Conservation (phyloP, 1,140 invertebrate species). For the Acyrthosiphon pisum region DNA sequence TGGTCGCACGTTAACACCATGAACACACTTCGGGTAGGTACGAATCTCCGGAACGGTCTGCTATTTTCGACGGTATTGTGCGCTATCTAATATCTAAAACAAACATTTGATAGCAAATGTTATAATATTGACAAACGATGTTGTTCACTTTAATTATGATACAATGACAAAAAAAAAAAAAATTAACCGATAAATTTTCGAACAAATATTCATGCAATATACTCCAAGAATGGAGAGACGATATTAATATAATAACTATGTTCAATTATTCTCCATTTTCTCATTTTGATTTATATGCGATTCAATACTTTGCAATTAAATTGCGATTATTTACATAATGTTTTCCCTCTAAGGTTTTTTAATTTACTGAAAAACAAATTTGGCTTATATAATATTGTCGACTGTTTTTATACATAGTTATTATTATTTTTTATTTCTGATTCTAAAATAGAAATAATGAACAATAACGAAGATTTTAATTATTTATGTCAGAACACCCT, state of each 20-base stretch:
- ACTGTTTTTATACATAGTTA: background rate
- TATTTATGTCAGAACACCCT: background rate
- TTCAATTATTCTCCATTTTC: background rate
- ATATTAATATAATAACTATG: background rate
- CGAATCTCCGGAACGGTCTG: background rate
- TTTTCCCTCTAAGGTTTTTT: background rate
- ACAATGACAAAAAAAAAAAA: background rate
- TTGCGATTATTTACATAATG: background rate
- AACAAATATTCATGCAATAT: background rate
- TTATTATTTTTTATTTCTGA: background rate
- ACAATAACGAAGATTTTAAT: constrained; percentile 5
- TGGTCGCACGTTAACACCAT: background rate
- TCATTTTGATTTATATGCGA: background rate
- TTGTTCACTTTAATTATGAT: background rate
- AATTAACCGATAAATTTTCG: background rate
- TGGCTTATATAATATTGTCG: background rate
- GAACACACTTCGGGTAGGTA: background rate
- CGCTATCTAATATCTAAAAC: background rate
- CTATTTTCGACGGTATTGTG: background rate
- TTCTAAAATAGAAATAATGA: background rate
- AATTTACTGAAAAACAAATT: background rate
- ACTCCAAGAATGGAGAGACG: background rate
- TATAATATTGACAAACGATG: background rate
- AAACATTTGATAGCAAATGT: background rate
- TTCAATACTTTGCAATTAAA: background rate